Conservation (phyloP, 53 echinoderm and acorn worm genomes). For the Actinopyga echinites region DNA sequence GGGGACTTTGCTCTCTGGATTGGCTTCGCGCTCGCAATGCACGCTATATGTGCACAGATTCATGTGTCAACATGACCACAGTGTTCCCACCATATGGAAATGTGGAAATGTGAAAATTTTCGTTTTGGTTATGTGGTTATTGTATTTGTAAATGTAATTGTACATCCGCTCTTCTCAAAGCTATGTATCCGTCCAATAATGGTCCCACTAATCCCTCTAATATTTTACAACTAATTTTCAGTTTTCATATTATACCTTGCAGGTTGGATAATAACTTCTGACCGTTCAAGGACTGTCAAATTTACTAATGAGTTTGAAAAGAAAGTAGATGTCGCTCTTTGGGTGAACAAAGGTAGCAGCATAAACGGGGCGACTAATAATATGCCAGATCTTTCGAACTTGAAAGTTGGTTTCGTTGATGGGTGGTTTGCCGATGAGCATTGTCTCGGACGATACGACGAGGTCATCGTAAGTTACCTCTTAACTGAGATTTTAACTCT, state of each 20-base stretch:
- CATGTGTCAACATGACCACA: no score
- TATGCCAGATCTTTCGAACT: slow-evolving; percentile 42
- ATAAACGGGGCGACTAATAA: neutral
- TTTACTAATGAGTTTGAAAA: slow-evolving; percentile 65
- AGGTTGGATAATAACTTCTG: slow-evolving; percentile 79
- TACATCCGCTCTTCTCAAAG: no score
- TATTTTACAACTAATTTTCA: neutral
- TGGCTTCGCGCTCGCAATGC: no score
- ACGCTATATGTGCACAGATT: no score
- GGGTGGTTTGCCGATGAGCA: slow-evolving; percentile 40
- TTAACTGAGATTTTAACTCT: neutral
- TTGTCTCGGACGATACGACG: slow-evolving; percentile 32
- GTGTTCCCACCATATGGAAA: no score
- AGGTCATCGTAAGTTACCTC: neutral
- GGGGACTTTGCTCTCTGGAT: no score
- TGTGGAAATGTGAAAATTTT: no score
- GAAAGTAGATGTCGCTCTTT: neutral
- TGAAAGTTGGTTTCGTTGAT: slow-evolving; percentile 35
- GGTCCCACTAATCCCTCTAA: neutral
- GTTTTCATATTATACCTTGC: neutral
- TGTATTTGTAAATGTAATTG: no score
- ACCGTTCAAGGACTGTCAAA: slow-evolving; percentile 48
- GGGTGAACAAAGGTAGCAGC: neutral
- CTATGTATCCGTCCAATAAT: no score
- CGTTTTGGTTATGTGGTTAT: no score